These are phyloP conservation scores for Sminthurinus signatus DNA, from an alignment of 1,140 invertebrate genomes.

Conservation along the genomic window DNA sequence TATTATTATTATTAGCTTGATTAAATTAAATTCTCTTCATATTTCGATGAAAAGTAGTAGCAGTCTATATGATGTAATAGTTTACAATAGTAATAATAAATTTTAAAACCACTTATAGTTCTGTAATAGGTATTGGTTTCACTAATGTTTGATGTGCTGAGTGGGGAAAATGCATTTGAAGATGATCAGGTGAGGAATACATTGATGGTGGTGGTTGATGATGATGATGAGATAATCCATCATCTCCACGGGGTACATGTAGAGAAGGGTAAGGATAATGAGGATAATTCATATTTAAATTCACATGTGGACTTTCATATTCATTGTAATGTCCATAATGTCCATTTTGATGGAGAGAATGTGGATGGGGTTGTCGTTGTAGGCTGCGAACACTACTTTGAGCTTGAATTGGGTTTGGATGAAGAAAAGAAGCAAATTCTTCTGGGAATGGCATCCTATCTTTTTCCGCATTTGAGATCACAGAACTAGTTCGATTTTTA, in stretches of 20 bases:
- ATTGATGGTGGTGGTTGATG: too few relatives aligned
- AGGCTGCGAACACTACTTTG: slow-evolving; percentile 16
- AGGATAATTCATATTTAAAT: slow-evolving; percentile 30
- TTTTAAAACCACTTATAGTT: slow-evolving; percentile 64
- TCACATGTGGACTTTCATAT: slow-evolving; percentile 33
- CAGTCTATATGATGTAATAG: too few relatives aligned
- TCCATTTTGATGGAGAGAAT: slow-evolving; percentile 15
- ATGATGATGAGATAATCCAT: too few relatives aligned
- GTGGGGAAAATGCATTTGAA: slow-evolving; percentile 30
- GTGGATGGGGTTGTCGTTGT: slow-evolving; percentile 11
- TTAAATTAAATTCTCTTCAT: too few relatives aligned
- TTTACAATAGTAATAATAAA: too few relatives aligned
- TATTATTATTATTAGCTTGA: too few relatives aligned
- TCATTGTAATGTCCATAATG: slow-evolving; percentile 33
- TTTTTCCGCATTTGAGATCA: slow-evolving; percentile 31
- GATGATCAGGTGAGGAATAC: slow-evolving; percentile 16
- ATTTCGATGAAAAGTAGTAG: too few relatives aligned
- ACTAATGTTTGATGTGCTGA: slow-evolving; percentile 42
- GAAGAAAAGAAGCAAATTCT: slow-evolving; percentile 12
- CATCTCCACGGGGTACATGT: not conserved
- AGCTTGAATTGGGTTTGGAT: slow-evolving; percentile 4
- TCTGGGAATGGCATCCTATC: slow-evolving; percentile 32
- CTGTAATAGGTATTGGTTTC: slow-evolving; percentile 76
- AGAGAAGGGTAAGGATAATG: slow-evolving; percentile 16
- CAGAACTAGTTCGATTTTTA: slow-evolving; percentile 32